Evolutionary conservation across 2,888 invertebrate genomes (phyloP), one percentile per base, ranked within the genome.

Genomic region (Mythimna lalbum): DNA sequence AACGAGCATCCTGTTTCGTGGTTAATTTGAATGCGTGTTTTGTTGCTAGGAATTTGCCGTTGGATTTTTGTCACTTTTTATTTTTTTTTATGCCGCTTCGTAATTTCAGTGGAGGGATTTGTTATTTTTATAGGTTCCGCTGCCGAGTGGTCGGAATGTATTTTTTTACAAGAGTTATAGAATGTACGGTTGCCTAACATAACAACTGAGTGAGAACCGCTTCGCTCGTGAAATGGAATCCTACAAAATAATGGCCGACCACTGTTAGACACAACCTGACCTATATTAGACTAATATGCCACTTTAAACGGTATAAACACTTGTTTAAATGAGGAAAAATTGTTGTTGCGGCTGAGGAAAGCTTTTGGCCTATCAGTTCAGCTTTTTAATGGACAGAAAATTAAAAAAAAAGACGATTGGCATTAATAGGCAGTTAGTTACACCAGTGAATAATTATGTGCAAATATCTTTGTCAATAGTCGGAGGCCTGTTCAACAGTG

Each of bases 1-100:
- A 94, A 94, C 93, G 93, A 94, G 93, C 93, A 90, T 93, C 94
- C 93, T 90, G 93, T 91, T 90, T 86, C 87, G 90, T 86, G 91
- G 93, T 93, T 94, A 94, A 94, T 94, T 94, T 93, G 91, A 91
- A 93, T 92, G 90, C 91, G 89, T 90, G 91, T 93, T 93, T 92
- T 92, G 91, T 92, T 90, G 83, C 89, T 88, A 88, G 87, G 87
- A 90, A 88, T 90, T 92, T 88, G 87, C 87, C 59, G 87, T 87
- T 87, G 89, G 85, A 88, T 90, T 91, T 91, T 91, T 90, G 90
- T 87, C 87, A 84, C 81, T 86, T 88, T 49, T 89, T 86, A 80
- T 86, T 86, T 85, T 82, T 75, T 69, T n/a, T 75, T 69, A 50
- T 73, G 61, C 47, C 50, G 47, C 9, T 56, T 61, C 69, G 69